These are phyloP conservation scores for Lysandra bellargus DNA, from an alignment of 2,888 invertebrate species.

Conservation along the genomic window DNA sequence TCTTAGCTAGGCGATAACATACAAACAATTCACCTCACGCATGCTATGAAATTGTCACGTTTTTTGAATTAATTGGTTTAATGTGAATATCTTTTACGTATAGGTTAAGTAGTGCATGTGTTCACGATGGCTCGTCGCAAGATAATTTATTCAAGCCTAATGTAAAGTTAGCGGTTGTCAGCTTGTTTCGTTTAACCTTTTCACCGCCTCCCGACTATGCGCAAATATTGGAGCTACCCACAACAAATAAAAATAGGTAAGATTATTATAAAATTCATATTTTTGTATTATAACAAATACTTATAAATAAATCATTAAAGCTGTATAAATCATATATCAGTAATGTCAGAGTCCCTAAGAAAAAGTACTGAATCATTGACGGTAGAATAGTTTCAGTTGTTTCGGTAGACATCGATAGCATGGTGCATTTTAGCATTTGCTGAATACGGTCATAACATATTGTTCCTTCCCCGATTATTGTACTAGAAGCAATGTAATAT, in stretches of 20 bases:
- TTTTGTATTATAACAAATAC: slow-evolving; percentile 23
- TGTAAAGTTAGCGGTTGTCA: slow-evolving; percentile 20
- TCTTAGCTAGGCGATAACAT: slow-evolving; percentile 36
- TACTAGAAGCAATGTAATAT: background rate
- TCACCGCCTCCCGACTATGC: slow-evolving; percentile 24
- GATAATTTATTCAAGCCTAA: slow-evolving; percentile 24
- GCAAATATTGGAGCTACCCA: slow-evolving; percentile 24
- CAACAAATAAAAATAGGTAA: slow-evolving; percentile 4
- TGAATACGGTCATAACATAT: background rate
- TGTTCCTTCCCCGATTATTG: background rate
- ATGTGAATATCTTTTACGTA: slow-evolving; percentile 53
- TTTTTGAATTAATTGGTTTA: slow-evolving; percentile 41
- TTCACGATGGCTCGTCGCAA: slow-evolving; percentile 27
- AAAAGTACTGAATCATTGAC: background rate
- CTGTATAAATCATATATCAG: slow-evolving; percentile 7
- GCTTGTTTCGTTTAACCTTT: background rate
- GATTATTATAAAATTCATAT: slow-evolving; percentile 29
- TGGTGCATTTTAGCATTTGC: background rate
- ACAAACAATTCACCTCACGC: slow-evolving; percentile 33
- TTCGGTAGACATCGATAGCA: background rate
- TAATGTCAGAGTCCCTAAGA: background rate
- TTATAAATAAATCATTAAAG: slow-evolving; percentile 18
- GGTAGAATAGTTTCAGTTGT: background rate
- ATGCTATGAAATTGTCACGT: slow-evolving; percentile 35
- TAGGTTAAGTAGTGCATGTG: slow-evolving; percentile 51